Conservation (phyloP, 2,888 invertebrate species). For the Notodonta ziczac region DNA sequence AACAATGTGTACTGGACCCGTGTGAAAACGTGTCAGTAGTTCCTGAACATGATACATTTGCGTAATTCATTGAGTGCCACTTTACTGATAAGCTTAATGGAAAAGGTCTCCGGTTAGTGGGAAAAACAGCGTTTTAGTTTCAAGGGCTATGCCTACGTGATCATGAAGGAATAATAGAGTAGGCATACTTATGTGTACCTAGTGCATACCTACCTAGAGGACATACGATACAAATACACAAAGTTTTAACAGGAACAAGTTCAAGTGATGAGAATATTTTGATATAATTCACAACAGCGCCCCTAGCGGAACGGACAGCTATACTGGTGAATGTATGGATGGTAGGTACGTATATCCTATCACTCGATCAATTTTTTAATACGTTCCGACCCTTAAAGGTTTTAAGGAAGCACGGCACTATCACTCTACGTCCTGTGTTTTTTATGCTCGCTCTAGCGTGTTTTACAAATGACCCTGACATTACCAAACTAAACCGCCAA, state of each 20-base stretch:
- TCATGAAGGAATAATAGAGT: neutral
- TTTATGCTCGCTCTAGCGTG: neutral
- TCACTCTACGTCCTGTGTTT: too few relatives aligned
- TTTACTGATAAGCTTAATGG: constrained; percentile 15
- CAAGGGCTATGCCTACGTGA: neutral
- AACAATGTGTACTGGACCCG: constrained; percentile 30
- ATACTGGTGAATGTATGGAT: too few relatives aligned
- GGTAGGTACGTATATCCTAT: too few relatives aligned
- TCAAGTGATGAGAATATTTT: too few relatives aligned
- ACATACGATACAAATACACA: too few relatives aligned
- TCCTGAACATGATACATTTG: constrained; percentile 27
- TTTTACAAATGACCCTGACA: neutral
- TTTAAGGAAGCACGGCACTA: too few relatives aligned
- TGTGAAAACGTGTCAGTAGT: constrained; percentile 29
- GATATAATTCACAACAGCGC: too few relatives aligned
- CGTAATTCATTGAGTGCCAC: constrained; percentile 34
- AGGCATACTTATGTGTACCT: neutral
- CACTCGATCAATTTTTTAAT: too few relatives aligned
- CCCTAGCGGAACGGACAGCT: too few relatives aligned
- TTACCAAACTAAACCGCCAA: neutral
- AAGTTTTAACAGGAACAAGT: too few relatives aligned
- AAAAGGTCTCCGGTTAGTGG: constrained; percentile 4
- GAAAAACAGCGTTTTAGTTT: constrained; percentile 5
- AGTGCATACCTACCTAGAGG: too few relatives aligned
- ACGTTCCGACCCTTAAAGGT: too few relatives aligned